Base-by-base conservation (phyloP, 2,888 invertebrate genomes). In the Stenodema calcarata region DNA sequence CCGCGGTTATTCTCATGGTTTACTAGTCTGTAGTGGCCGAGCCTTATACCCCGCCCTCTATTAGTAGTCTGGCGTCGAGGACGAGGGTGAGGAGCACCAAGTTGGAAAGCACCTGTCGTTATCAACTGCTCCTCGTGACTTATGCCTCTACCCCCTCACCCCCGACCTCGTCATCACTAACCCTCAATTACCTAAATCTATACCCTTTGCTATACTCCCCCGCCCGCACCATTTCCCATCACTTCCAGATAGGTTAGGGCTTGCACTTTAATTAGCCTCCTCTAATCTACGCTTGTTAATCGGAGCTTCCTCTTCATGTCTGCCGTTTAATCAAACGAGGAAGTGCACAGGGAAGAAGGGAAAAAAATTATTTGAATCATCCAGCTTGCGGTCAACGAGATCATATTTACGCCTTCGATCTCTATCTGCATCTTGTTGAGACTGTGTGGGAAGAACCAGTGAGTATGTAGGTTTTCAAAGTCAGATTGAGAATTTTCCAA, bases 161-260 rank as follows among this genome's bases (percentile, higher is more conserved):
- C 7, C 62, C 9, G 11, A 42, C 14, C 47, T 47, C 12, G 47
- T 12, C 47, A 2, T 4, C 7, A 14, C 44, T 78, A 78, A 78
- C 78, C 78, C 41, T 78, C 78, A 78, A 78, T 78, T 78, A 78
- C 27, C 78, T 42, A 78, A 78, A 78, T 78, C 78, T 78, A 73
- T 73, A 73, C 73, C 73, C 47, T 78, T 18, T 42, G 14, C 27
- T 6, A 2, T 16, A 6, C 11, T 23, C 14, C 41, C 4, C 78
- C 47, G 1, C 11, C n/a, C n/a, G 18, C 50, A 14, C n/a, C n/a
- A 50, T n/a, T 62, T 62, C 62, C 62, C 27, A 62, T 27, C 62
- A 62, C 9, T 27, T 11, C 27, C 62, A 62, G 62, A 62, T 62
- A 62, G 62, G 62, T 23, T 62, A 44, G 73, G n/a, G 35, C 35